Evolutionary conservation across 2,888 invertebrate species (phyloP), one percentile per base, ranked within the genome.

Genomic region (Ennomos erosarius): DNA sequence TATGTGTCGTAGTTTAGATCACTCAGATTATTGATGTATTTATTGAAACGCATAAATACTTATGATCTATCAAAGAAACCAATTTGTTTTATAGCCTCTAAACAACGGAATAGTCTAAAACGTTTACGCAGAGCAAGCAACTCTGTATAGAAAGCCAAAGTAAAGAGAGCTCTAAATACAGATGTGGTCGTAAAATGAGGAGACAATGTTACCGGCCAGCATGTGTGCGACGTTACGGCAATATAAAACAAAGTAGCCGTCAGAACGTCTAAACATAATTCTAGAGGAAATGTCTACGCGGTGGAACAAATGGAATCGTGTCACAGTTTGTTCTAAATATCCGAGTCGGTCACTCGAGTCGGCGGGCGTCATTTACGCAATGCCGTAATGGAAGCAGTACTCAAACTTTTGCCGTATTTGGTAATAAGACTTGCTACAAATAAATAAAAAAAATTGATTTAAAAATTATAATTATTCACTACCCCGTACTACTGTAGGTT

Each of bases 291-390:
- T 71, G 68, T 64, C 65, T 59, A 70, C 70, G 74, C 71, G 73
- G 79, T 78, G 74, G 81, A 80, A 83, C 73, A 75, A 79, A 82
- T 81, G 77, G 74, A 81, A 78, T 75, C 78, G 73, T 78, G 78
- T 78, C 76, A 76, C 72, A 76, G 73, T 79, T 78, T 72, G 79
- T 79, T 75, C 78, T 78, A 77, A 76, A 83, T 78, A 72, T 72
- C 71, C 66, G 75, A 75, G 75, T 65, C 67, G 62, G 71, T 75
- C 74, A 79, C 68, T 68, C 65, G 67, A 67, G 70, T 64, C 67
- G 63, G 61, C 57, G 65, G 73, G 70, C 74, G 75, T 78, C 79
- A 48, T 60, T 52, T 60, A 55, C 59, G 55, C 59, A 60, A 60
- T 39, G 47, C 59, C 43, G 3, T 3, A 43, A 34, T 52, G 37